These are phyloP conservation scores for Cremastobaeus sp. DNA, from an alignment of 2,888 invertebrate genomes.

Conservation along the genomic window DNA sequence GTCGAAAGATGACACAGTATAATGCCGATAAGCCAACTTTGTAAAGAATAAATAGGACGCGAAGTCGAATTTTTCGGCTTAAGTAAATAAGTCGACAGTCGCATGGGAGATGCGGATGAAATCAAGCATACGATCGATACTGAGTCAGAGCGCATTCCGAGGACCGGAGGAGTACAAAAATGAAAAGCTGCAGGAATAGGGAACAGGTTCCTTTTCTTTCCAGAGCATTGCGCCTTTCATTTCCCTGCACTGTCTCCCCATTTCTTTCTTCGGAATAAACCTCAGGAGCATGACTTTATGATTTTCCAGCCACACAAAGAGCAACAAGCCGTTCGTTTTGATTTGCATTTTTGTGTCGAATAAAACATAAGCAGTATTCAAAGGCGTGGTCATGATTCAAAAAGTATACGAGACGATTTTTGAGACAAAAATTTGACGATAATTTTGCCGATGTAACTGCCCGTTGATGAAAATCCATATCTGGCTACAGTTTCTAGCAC, in stretches of 20 bases:
- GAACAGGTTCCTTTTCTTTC: conserved; percentile 29
- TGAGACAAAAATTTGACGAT: neutral
- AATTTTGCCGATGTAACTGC: no score
- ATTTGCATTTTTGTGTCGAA: neutral
- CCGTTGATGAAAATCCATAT: no score
- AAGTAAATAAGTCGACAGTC: conserved; percentile 56
- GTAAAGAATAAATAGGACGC: conserved; percentile 48
- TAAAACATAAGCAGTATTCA: no score
- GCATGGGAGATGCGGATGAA: conserved; percentile 42
- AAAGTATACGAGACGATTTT: no score
- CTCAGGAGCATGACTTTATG: conserved; percentile 11
- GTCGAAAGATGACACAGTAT: conserved; percentile 45
- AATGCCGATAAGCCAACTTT: conserved; percentile 55
- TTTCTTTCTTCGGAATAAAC: no score
- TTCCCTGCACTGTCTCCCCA: conserved; percentile 13
- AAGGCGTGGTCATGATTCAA: no score
- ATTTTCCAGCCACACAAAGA: no score
- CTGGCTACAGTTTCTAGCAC: no score
- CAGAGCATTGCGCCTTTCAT: conserved; percentile 17
- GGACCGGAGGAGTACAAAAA: conserved; percentile 18
- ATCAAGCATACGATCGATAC: conserved; percentile 50
- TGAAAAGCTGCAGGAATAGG: conserved; percentile 31
- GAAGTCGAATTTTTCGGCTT: conserved; percentile 51
- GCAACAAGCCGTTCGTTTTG: no score
- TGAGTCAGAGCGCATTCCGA: conserved; percentile 24